phyloP scores from a whole-genome alignment of 2,113 vertebrate genomes.

The Takifugu bimaculatus region DNA sequence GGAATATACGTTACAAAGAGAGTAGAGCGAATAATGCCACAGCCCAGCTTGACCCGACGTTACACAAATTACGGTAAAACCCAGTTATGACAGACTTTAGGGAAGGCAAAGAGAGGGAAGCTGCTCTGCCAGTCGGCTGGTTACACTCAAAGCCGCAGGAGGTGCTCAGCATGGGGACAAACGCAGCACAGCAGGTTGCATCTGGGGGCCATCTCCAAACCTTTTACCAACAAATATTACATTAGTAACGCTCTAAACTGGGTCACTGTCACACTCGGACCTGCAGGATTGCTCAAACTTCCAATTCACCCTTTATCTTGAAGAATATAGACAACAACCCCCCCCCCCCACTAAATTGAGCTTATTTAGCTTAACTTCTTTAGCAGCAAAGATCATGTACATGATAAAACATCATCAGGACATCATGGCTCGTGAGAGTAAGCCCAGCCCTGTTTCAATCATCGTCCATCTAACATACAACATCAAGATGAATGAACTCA shows the following conservation, averaged over 20 bases:
- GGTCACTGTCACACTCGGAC: no score
- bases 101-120: conserved; percentile 13
- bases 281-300: no score
- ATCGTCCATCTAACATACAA: no score
- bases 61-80: conserved; percentile 14
- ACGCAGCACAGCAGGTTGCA: conserved; percentile 44
- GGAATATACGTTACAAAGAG: conserved; percentile 23
- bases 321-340: neutral
- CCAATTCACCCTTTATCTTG: no score
- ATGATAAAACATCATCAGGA: no score
- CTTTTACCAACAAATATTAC: conserved; percentile 16
- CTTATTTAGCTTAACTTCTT: no score
- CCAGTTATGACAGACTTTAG: conserved; percentile 1
- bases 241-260: conserved; percentile 1
- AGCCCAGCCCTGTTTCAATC: no score
- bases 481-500: no score
- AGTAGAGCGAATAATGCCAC: neutral
- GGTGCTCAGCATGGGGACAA: conserved; percentile 44
- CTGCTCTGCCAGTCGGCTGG: conserved; percentile 29
- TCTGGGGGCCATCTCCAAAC: conserved; percentile 43
- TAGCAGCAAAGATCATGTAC: no score
- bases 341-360: no score
- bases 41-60: neutral
- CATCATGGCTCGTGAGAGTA: no score
- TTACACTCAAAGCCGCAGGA: conserved; percentile 51